Percentiles rank a stretch among this genome's conserved stretches.
These are phyloP conservation scores for Lampropteryx suffumata DNA, from an alignment of 2,888 invertebrate species.

Conservation along the genomic window DNA sequence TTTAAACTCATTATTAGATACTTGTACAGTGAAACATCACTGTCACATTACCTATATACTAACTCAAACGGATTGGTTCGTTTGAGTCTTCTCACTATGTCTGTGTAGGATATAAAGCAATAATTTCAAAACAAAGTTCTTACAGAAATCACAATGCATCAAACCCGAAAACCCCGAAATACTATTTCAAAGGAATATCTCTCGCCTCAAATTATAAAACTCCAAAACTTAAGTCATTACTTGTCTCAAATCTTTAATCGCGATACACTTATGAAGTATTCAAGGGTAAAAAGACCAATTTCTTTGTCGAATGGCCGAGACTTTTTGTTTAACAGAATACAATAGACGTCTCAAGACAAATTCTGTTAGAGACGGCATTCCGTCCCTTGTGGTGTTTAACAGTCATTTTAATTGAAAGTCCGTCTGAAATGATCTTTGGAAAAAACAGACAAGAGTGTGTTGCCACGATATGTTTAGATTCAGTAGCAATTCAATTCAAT, in stretches of 20 bases:
- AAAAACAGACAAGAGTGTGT: constrained; percentile 29
- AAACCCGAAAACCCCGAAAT: constrained; percentile 23
- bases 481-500: no score
- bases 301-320: constrained; percentile 65
- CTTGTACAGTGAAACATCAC: no score
- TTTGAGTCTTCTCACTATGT: no score
- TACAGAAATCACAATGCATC: background rate
- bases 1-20: no score
- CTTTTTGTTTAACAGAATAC: constrained; percentile 66
- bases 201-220: constrained; percentile 39
- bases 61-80: no score
- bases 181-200: constrained; percentile 41
- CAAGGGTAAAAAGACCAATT: constrained; percentile 62
- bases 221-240: constrained; percentile 67
- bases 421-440: constrained; percentile 59
- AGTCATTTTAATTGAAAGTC: constrained; percentile 78
- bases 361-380: constrained; percentile 67
- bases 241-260: constrained; percentile 65
- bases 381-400: constrained; percentile 66
- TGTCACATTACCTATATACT: background rate
- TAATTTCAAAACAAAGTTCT: background rate
- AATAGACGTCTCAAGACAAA: constrained; percentile 68
- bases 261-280: constrained; percentile 71
- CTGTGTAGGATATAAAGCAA: no score
- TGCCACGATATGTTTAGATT: background rate